Evolutionary conservation across 1,140 invertebrate species (phyloP).

Genomic region (Halotydeus destructor): DNA sequence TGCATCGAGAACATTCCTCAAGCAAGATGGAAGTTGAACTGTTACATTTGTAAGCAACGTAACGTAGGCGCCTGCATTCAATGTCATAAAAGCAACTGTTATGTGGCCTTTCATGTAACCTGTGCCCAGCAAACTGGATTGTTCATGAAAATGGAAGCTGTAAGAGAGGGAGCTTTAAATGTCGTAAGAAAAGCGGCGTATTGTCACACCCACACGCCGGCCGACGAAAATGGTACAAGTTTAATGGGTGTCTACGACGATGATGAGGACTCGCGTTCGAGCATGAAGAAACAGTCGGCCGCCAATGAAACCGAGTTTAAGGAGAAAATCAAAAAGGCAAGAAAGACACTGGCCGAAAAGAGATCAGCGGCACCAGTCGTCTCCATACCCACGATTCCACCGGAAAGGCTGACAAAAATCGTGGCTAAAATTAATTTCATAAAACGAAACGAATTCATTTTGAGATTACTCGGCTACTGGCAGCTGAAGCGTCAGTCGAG

Average conservation of each 20-base stretch:
- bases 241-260: slow-evolving; percentile 11
- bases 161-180: slow-evolving; percentile 36
- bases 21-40: slow-evolving; percentile 80
- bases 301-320: slow-evolving; percentile 24
- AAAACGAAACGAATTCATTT: slow-evolving; percentile 65
- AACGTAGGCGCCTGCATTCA: slow-evolving; percentile 91
- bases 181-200: slow-evolving; percentile 85
- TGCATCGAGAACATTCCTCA: slow-evolving; percentile 85
- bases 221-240: slow-evolving; percentile 31
- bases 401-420: slow-evolving; percentile 65
- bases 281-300: neutral
- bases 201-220: slow-evolving; percentile 78
- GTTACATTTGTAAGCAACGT: slow-evolving; percentile 87
- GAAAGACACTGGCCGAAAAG: slow-evolving; percentile 58
- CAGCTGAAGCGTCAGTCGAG: slow-evolving; percentile 80
- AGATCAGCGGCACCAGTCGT: slow-evolving; percentile 70
- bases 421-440: slow-evolving; percentile 41
- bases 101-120: slow-evolving; percentile 92
- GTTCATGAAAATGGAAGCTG: slow-evolving; percentile 87
- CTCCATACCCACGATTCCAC: slow-evolving; percentile 77
- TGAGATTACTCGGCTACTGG: slow-evolving; percentile 68
- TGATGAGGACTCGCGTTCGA: slow-evolving; percentile 7
- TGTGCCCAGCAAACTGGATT: slow-evolving; percentile 91
- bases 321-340: slow-evolving; percentile 50
- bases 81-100: slow-evolving; percentile 88